phyloP scores from a whole-genome alignment of 1,140 invertebrate species.

The Neotoxoptera formosana region DNA sequence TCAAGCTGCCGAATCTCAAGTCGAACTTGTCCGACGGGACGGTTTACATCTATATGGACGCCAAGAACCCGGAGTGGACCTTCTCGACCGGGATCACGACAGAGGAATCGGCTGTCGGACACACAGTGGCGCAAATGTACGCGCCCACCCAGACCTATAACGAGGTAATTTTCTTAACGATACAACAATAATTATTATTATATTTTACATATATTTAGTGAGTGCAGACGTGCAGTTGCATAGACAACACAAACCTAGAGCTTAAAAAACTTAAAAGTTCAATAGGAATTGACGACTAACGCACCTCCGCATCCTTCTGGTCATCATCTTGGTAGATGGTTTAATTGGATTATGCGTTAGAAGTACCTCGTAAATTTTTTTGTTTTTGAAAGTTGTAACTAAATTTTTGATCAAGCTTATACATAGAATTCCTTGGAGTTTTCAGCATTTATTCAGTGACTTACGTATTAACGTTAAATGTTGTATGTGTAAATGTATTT shows the following conservation, averaged over 20 bases:
- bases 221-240: neutral
- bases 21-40: conserved; percentile 9
- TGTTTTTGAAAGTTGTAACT: too few relatives aligned
- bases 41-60: conserved; percentile 31
- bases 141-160: neutral
- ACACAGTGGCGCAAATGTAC: conserved; percentile 29
- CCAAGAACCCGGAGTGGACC: neutral
- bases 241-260: neutral
- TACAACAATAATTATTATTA: neutral
- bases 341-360: too few relatives aligned
- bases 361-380: too few relatives aligned
- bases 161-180: neutral
- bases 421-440: too few relatives aligned
- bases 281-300: too few relatives aligned
- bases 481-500: too few relatives aligned
- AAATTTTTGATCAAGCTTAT: too few relatives aligned
- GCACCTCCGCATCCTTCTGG: too few relatives aligned
- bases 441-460: too few relatives aligned
- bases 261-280: too few relatives aligned
- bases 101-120: neutral
- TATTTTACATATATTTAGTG: neutral
- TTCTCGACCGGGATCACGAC: conserved; percentile 8
- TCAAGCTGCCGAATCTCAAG: neutral
- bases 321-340: too few relatives aligned
- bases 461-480: too few relatives aligned